Percentiles rank a stretch among this genome's conserved stretches.
Evolutionary conservation across 2,888 invertebrate species (phyloP).

Genomic region (Cetonia aurata): DNA sequence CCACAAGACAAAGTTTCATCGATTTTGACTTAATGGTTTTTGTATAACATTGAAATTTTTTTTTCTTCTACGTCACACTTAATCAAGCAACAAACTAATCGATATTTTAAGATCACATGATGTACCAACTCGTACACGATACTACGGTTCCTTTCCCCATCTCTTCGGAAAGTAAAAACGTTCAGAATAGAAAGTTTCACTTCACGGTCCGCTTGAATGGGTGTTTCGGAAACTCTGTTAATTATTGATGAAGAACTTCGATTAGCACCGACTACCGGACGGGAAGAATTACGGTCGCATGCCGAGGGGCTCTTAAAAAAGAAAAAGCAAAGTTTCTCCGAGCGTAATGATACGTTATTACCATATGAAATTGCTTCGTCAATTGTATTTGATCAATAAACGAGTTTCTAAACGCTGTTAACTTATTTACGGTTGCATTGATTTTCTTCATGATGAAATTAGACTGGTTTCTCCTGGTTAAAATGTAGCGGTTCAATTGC

Average conservation of each 20-base stretch:
- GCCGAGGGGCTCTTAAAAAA: neutral
- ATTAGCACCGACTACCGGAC: conserved; percentile 6
- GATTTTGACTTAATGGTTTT: too few species aligned
- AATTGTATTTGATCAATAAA: conserved; percentile 5
- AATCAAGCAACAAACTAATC: too few species aligned
- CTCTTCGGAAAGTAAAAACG: conserved; percentile 24
- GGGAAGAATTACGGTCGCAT: conserved; percentile 4
- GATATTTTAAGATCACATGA: too few species aligned
- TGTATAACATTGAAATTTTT: too few species aligned
- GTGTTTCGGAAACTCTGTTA: conserved; percentile 31
- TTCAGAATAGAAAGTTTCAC: conserved; percentile 6
- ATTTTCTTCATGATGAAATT: neutral
- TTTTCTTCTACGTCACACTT: too few species aligned
- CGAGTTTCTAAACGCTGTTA: neutral
- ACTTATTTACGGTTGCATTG: conserved; percentile 6
- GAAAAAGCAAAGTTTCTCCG: conserved; percentile 16
- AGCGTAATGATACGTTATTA: conserved; percentile 8
- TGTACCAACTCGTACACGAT: too few species aligned
- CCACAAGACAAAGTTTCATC: too few species aligned
- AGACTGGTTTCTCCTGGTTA: too few species aligned
- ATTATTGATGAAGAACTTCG: conserved; percentile 25
- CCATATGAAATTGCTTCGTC: conserved; percentile 5
- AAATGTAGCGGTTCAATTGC: too few species aligned
- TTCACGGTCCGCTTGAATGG: conserved; percentile 16
- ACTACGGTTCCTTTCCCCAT: too few species aligned